A percentile compares a stretch with the other conserved stretches of the same genome.
Conservation (phyloP, 2,888 invertebrate genomes). For the Trichopria drosophilae region DNA sequence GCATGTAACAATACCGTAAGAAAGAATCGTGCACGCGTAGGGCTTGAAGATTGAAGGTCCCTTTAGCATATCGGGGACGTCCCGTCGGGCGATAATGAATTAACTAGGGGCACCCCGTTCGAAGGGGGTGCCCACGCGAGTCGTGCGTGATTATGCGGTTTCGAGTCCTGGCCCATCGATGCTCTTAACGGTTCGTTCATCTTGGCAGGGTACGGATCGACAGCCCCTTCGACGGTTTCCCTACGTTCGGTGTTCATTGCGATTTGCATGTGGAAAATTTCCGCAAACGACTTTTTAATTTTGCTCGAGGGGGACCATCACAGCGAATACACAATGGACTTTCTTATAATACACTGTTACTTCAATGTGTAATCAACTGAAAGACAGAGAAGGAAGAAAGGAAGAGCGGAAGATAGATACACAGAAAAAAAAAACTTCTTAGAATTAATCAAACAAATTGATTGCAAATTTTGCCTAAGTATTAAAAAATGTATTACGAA, state of each 20-base stretch:
- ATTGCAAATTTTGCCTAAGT: no score
- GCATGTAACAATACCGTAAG: no score
- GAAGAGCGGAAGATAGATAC: no score
- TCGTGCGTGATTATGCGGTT: constrained; percentile 25
- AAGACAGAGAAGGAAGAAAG: no score
- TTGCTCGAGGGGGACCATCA: no score
- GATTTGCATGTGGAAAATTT: constrained; percentile 13
- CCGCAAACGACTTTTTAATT: constrained; percentile 7
- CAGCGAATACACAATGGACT: no score
- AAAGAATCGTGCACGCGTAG: constrained; percentile 12
- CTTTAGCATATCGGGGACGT: constrained; percentile 20
- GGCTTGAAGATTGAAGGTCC: constrained; percentile 22
- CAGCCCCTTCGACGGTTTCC: constrained; percentile 3
- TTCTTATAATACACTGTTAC: no score
- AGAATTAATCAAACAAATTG: no score
- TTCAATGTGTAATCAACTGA: no score
- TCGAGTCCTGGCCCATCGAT: background rate
- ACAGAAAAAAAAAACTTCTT: no score
- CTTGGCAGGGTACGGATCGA: constrained; percentile 5
- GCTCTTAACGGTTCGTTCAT: constrained; percentile 15
- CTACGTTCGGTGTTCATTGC: background rate
- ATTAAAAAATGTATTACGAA: no score
- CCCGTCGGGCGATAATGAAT: constrained; percentile 43
- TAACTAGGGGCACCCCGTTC: constrained; percentile 32
- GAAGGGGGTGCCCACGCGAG: constrained; percentile 10